Evolutionary conservation across 1,140 invertebrate species (phyloP), one percentile per base, ranked within the genome.

Genomic region (Drosophila busckii): DNA sequence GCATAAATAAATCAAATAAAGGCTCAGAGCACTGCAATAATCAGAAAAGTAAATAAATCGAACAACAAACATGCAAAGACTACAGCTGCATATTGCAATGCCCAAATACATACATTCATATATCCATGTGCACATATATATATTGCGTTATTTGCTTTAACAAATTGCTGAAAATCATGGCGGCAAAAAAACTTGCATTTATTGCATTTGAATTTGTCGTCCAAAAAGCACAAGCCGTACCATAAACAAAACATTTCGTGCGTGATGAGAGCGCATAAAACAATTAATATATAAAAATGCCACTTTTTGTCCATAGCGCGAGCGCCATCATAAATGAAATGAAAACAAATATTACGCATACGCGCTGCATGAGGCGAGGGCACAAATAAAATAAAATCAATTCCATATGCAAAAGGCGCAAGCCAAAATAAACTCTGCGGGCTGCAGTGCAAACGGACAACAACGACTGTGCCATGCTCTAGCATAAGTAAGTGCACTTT

Each of bases 191-290:
- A 15, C 2, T 2, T 17, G 2, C 20, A 80, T 80, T 69, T 80
- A 80, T 80, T 64, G 75, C 75, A 80, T 80, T 82, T 73, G 73
- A 82, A 82, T 82, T 82, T 82, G 75, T 82, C 75, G 55, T 55
- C 64, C 2, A 35, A 42, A 55, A 35, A 29, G 28, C 34, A 48
- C 53, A 56, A 56, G 58, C 35, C 42, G 59, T 48, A 41, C 44
- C 42, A 62, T 56, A 62, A 62, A 58, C 54, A 64, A 54, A 64
- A 34, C 48, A 42, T 59, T 68, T 49, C 54, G 26, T 56, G 45
- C 15, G 49, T 58, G 54, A 59, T 69, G 60, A 65, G 49, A 19
- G 44, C 12, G 44, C 49, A 73, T 78, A 73, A 78, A 80, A 82
- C 64, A 82, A 80, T 80, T 80, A 82, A 59, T 42, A 32, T 20